Evolutionary conservation across 2,888 invertebrate genomes (phyloP).

Genomic region (Zygothrica quintamaculata): DNA sequence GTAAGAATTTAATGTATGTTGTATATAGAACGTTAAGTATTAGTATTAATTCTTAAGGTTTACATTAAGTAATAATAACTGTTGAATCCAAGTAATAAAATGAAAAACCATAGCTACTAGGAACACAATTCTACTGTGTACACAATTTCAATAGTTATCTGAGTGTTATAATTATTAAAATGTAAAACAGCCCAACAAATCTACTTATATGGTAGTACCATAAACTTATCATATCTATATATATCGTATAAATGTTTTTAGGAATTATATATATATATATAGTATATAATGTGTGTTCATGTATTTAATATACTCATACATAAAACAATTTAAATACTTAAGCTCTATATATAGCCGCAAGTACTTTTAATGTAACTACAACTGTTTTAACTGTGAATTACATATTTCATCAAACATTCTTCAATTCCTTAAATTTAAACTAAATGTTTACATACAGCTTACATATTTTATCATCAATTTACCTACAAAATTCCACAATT

Average conservation of each 20-base stretch:
- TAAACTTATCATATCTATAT: slow-evolving; percentile 22
- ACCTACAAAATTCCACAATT: no score
- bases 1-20: slow-evolving; percentile 60
- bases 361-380: no score
- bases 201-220: slow-evolving; percentile 16
- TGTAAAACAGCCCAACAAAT: slow-evolving; percentile 11
- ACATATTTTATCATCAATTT: no score
- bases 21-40: slow-evolving; percentile 62
- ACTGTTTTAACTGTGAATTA: no score
- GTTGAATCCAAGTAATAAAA: not conserved
- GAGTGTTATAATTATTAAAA: not conserved
- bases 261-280: slow-evolving; percentile 10
- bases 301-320: not conserved
- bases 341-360: no score
- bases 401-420: no score
- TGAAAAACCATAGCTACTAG: no score
- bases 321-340: no score
- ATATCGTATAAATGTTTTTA: slow-evolving; percentile 29
- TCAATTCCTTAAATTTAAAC: no score
- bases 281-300: slow-evolving; percentile 20
- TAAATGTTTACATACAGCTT: no score
- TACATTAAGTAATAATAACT: not conserved
- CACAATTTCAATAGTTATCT: not conserved
- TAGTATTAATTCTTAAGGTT: slow-evolving; percentile 20
- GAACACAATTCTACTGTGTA: no score